phyloP scores from a whole-genome alignment of 2,888 invertebrate species.

The Troides aeacus region DNA sequence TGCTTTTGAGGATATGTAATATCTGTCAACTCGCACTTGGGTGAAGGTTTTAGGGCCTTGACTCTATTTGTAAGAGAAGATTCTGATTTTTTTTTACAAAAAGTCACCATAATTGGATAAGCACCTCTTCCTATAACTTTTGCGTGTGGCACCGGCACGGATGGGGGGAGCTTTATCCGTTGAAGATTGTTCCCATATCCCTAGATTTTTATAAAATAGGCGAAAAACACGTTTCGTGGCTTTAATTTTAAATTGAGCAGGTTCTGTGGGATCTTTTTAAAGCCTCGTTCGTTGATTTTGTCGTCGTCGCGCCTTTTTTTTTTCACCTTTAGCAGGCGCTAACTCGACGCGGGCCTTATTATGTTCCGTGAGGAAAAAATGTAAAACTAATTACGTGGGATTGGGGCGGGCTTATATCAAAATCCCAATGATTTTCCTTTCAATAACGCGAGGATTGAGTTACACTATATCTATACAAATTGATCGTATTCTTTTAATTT shows the following conservation, averaged over 20 bases:
- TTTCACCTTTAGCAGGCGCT: constrained; percentile 50
- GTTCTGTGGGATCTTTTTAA: constrained; percentile 75
- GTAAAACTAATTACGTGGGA: constrained; percentile 68
- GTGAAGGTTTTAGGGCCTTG: too few species aligned
- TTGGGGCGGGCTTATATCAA: constrained; percentile 37
- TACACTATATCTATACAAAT: constrained; percentile 16
- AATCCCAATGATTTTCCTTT: constrained; percentile 41
- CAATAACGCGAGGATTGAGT: constrained; percentile 33
- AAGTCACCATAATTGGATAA: too few species aligned
- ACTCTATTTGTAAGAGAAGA: too few species aligned
- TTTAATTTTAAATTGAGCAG: constrained; percentile 81
- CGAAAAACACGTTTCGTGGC: constrained; percentile 80
- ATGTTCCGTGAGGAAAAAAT: constrained; percentile 60
- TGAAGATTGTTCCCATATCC: constrained; percentile 77
- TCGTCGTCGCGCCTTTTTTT: constrained; percentile 49
- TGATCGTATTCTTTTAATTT: constrained; percentile 10
- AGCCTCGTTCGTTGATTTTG: constrained; percentile 68
- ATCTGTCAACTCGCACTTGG: too few species aligned
- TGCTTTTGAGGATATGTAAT: too few species aligned
- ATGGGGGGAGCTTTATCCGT: constrained; percentile 53
- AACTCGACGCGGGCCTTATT: constrained; percentile 61
- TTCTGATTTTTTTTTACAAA: too few species aligned
- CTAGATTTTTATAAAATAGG: constrained; percentile 78
- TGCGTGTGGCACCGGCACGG: constrained; percentile 50
- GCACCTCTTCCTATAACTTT: constrained; percentile 33